Conservation (phyloP, 2,113 vertebrate genomes). For the Calidris pugnax region DNA sequence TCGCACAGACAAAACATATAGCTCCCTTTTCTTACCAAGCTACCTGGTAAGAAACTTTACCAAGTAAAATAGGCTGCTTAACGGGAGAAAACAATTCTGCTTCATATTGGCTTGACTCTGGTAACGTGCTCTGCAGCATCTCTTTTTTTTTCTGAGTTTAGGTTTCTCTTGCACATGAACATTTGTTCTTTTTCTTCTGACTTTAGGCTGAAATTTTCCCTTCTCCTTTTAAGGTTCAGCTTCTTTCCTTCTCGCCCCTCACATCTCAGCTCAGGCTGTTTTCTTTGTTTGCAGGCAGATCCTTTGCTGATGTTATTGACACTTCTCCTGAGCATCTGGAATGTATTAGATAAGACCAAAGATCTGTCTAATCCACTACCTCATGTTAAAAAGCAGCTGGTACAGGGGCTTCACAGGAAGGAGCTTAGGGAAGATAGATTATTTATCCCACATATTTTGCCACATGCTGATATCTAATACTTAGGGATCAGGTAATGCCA, state of each 20-base stretch:
- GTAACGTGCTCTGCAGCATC: neutral
- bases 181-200: neutral
- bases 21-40: neutral
- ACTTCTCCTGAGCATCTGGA: conserved; percentile 54
- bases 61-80: neutral
- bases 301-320: conserved; percentile 40
- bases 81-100: neutral
- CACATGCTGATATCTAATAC: conserved; percentile 61
- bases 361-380: conserved; percentile 37
- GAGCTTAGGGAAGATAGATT: conserved; percentile 38
- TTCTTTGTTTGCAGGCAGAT: conserved; percentile 48
- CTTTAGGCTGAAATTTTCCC: neutral
- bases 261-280: neutral
- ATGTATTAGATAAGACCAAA: conserved; percentile 32
- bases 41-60: neutral
- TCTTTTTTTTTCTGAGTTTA: neutral
- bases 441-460: conserved; percentile 54
- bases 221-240: neutral
- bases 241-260: neutral
- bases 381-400: conserved; percentile 58
- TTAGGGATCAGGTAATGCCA: conserved; percentile 42
- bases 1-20: neutral
- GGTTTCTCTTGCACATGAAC: neutral
- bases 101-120: neutral
- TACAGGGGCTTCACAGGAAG: conserved; percentile 51